Conservation (phyloP, 1,140 invertebrate genomes). For the Hetaerina americana region DNA sequence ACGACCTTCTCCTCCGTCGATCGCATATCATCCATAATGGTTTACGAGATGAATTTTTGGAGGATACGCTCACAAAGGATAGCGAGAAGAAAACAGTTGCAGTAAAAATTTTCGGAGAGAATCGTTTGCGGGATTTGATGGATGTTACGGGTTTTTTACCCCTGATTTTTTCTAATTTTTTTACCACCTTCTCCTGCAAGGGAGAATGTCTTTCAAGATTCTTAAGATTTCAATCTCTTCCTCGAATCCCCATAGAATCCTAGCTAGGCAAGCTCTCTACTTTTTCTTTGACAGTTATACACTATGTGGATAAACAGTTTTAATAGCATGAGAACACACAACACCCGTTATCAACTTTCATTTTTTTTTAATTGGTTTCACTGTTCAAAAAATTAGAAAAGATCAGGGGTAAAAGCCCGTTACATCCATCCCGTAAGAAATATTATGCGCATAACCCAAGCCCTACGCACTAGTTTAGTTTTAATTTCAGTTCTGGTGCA, state of each 20-base stretch:
- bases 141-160: not conserved
- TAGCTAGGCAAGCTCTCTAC: too few species aligned
- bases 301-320: too few species aligned
- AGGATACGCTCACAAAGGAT: not conserved
- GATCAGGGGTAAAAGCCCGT: not conserved
- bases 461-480: too few species aligned
- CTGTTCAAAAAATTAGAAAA: too few species aligned
- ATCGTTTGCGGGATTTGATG: not conserved
- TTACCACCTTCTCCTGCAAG: not conserved
- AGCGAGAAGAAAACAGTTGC: not conserved
- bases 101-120: not conserved
- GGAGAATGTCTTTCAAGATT: not conserved
- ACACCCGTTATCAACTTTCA: too few species aligned
- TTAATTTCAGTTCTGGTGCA: too few species aligned
- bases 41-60: not conserved
- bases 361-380: too few species aligned
- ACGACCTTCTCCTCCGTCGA: not conserved
- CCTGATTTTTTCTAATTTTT: not conserved
- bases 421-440: not conserved
- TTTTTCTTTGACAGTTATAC: too few species aligned
- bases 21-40: not conserved
- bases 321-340: too few species aligned
- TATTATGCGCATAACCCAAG: too few species aligned
- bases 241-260: too few species aligned
- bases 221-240: too few species aligned